Percentiles rank a stretch among this genome's conserved stretches.
phyloP scores from a whole-genome alignment of 2,888 invertebrate species.

The Latrodectus hesperus region DNA sequence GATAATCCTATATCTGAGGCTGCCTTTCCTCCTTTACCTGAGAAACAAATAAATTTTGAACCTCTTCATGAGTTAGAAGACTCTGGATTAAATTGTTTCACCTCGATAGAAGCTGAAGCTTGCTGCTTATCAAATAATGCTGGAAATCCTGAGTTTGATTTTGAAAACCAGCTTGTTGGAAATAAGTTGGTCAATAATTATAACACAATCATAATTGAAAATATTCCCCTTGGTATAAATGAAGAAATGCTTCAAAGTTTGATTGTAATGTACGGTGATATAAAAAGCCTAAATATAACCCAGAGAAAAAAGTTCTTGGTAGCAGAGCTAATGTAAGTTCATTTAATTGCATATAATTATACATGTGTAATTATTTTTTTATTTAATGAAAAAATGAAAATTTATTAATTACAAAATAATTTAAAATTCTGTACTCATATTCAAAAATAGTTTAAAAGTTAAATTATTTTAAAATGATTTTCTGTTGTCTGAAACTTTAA shows the following conservation, averaged over 20 bases:
- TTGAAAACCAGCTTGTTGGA: not conserved
- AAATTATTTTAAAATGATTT: no score
- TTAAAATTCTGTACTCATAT: no score
- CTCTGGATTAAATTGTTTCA: not conserved
- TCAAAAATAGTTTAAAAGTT: no score
- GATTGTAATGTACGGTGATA: conserved; percentile 8
- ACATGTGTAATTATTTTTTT: no score
- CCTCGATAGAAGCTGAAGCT: not conserved
- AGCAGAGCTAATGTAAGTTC: conserved; percentile 35
- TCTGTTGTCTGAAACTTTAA: no score
- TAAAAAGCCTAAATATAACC: conserved; percentile 18
- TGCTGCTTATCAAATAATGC: not conserved
- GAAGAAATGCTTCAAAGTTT: conserved; percentile 14
- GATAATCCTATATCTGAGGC: not conserved
- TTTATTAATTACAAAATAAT: no score
- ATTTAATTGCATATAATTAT: not conserved
- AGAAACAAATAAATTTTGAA: not conserved
- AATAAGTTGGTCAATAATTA: not conserved
- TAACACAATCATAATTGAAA: conserved; percentile 33
- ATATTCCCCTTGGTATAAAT: conserved; percentile 6
- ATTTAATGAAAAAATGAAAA: no score
- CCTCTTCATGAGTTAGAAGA: not conserved
- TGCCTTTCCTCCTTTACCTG: not conserved
- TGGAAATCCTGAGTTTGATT: not conserved
- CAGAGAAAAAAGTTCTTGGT: not conserved